Conservation (phyloP, 1,140 invertebrate genomes). For the Hycleus phaleratus region DNA sequence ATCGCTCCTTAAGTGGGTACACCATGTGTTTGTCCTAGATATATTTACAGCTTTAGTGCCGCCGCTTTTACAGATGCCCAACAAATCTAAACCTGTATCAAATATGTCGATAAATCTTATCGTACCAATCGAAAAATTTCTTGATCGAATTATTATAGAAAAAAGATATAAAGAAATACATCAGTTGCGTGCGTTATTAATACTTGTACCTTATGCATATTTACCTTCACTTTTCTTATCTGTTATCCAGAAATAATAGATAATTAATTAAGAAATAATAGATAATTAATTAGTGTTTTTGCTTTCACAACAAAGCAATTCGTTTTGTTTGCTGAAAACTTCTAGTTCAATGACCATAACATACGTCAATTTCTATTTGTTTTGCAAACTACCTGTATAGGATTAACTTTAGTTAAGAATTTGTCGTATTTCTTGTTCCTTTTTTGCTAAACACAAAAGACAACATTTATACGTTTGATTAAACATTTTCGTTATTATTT, state of each 20-base stretch:
- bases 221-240: no score
- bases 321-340: no score
- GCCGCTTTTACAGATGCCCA: slow-evolving; percentile 5
- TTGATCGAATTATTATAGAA: no score
- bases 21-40: slow-evolving; percentile 29
- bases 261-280: no score
- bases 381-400: slow-evolving; percentile 19
- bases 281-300: background rate
- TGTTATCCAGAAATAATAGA: no score
- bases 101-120: no score
- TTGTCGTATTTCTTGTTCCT: background rate
- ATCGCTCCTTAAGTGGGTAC: slow-evolving; percentile 31
- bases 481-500: slow-evolving; percentile 21
- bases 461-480: slow-evolving; percentile 28
- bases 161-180: no score
- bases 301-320: background rate
- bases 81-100: no score
- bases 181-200: no score
- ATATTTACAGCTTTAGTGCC: slow-evolving; percentile 21
- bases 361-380: slow-evolving; percentile 12
- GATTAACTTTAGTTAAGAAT: slow-evolving; percentile 21
- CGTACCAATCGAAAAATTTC: no score
- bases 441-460: slow-evolving; percentile 1
- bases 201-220: no score
- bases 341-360: no score